Conservation (phyloP, 1,140 invertebrate species). For the Diplogasteroides magnus region DNA sequence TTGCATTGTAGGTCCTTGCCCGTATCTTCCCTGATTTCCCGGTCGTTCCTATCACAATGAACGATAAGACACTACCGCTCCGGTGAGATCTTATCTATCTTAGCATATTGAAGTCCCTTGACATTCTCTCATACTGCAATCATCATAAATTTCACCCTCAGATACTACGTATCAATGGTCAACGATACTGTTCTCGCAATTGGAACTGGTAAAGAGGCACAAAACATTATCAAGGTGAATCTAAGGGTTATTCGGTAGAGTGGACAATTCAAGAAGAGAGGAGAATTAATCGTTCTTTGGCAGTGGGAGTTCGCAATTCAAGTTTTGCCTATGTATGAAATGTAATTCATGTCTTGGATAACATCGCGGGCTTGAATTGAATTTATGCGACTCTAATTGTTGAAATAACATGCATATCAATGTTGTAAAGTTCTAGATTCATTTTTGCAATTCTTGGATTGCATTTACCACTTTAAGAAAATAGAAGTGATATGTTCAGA, state of each 20-base stretch:
- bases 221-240: constrained; percentile 29
- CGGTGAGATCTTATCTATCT: no score
- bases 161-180: constrained; percentile 44
- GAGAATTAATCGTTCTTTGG: no score
- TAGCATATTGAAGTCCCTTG: neutral
- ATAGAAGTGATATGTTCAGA: neutral
- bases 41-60: constrained; percentile 43
- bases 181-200: constrained; percentile 37
- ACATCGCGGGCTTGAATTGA: no score
- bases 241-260: neutral
- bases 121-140: neutral
- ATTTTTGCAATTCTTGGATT: no score
- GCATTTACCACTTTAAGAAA: no score
- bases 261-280: no score
- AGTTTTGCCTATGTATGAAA: no score
- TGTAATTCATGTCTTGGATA: no score
- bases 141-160: constrained; percentile 7
- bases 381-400: no score
- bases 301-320: no score
- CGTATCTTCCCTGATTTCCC: constrained; percentile 45
- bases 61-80: constrained; percentile 33
- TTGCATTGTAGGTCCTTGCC: constrained; percentile 44
- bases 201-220: constrained; percentile 44
- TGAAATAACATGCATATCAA: no score
- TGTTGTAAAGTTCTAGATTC: no score